Evolutionary conservation across 2,888 invertebrate genomes (phyloP), one percentile per base, ranked within the genome.

Genomic region (Chrysolina americana): DNA sequence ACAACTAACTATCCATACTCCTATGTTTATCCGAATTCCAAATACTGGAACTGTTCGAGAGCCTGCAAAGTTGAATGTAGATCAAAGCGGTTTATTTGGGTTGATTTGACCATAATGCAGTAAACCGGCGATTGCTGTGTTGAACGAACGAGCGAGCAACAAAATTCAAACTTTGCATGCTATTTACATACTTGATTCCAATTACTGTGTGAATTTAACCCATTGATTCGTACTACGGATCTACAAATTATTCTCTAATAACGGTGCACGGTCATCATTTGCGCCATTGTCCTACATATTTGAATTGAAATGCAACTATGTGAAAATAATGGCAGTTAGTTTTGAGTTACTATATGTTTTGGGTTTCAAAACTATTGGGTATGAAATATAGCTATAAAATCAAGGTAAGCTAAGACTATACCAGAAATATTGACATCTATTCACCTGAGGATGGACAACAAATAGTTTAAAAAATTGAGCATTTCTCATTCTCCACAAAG

Each of bases 141-240:
- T 53, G 53, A 21, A 53, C 4, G 21, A 19, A 11, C 53, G 21
- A 19, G 19, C 2, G 19, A 21, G 21, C 21, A 53, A 53, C 5
- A 21, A 21, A 53, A 53, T 53, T 53, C 53, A 23, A 53, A 53
- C 13, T 10, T 0, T 13, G 15, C 19, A 10, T 11, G 9, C 13
- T 23, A 53, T 53, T 53, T 11, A 53, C 53, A 53, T 53, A 53
- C 53, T 9, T 53, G 21, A 53, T 53, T 53, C 21, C 19, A 53
- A 23, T 21, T 19, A 53, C 13, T 13, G 53, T 53, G 53, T 53
- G 1, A 11, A 53, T 21, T 53, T 5, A 53, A 13, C 53, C 53
- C 21, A 53, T 53, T 13, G 53, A 53, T 53, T 53, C 5, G 53
- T 21, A 53, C 10, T 5, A 53, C 6, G 21, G 13, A 19, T 53